phyloP scores from a whole-genome alignment of 2,113 vertebrate species.

The Urocolius indicus region DNA sequence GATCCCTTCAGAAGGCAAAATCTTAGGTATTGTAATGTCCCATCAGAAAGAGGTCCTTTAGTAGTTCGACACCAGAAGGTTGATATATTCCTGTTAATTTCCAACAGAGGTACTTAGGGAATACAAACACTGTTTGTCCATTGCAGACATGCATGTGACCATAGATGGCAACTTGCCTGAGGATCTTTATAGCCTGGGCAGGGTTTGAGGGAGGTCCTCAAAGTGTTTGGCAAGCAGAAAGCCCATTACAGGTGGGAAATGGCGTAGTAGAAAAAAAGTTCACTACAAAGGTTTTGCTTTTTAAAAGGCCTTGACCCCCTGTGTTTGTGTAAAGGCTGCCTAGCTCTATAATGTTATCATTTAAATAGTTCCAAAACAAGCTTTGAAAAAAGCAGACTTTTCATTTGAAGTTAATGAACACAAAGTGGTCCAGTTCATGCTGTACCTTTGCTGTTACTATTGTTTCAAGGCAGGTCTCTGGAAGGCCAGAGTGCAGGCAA shows the following conservation, averaged over 20 bases:
- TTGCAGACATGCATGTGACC: not conserved
- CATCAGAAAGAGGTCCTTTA: not conserved
- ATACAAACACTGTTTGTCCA: not conserved
- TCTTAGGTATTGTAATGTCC: not conserved
- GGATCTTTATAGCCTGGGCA: not conserved
- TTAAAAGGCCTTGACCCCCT: not conserved
- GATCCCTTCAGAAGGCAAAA: not conserved
- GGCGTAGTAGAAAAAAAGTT: not conserved
- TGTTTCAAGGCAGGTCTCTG: conserved; percentile 26
- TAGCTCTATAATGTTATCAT: not conserved
- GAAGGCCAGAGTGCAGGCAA: not conserved
- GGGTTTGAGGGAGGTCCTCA: not conserved
- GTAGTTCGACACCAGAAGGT: not conserved
- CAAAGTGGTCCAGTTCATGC: not conserved
- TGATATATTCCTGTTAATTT: not conserved
- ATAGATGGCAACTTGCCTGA: not conserved
- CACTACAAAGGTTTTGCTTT: not conserved
- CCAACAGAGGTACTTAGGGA: not conserved
- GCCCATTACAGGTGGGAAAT: not conserved
- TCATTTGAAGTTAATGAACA: conserved; percentile 30
- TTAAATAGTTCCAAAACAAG: not conserved
- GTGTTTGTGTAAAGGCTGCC: not conserved
- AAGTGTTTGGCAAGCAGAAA: not conserved
- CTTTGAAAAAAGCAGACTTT: not conserved
- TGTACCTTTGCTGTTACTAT: conserved; percentile 39